Conservation (phyloP, 2,888 invertebrate species). For the Rhimphoctona megacephalus region DNA sequence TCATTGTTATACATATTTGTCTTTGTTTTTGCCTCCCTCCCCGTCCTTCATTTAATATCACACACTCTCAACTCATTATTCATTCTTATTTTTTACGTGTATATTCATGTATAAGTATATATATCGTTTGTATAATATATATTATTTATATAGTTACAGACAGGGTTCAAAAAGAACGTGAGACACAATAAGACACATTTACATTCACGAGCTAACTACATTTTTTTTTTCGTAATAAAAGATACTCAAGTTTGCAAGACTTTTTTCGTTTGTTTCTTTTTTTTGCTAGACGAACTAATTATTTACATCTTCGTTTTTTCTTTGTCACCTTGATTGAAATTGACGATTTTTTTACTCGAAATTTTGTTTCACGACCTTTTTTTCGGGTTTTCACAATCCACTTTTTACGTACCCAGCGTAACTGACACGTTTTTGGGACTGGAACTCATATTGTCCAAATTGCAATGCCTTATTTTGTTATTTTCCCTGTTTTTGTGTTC, state of each 20-base stretch:
- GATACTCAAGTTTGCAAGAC: conserved; percentile 65
- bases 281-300: conserved; percentile 71
- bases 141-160: conserved; percentile 64
- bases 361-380: conserved; percentile 1
- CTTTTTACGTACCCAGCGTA: not conserved
- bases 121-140: conserved; percentile 46
- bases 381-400: not conserved
- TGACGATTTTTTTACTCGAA: not conserved
- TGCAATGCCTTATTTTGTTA: conserved; percentile 43
- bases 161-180: conserved; percentile 59
- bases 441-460: conserved; percentile 52
- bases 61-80: conserved; percentile 62
- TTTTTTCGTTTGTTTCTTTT: conserved; percentile 35
- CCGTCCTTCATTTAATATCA: conserved; percentile 49
- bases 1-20: conserved; percentile 27
- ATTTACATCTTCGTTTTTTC: conserved; percentile 71
- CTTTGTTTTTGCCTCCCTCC: not conserved
- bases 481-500: not conserved
- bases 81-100: conserved; percentile 35
- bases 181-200: conserved; percentile 67
- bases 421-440: not conserved
- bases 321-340: conserved; percentile 32
- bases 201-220: conserved; percentile 68
- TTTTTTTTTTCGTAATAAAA: conserved; percentile 64
- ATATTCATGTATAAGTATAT: conserved; percentile 49